These are phyloP conservation scores for Acrobasis suavella DNA, from an alignment of 2,888 invertebrate species.

Conservation along the genomic window DNA sequence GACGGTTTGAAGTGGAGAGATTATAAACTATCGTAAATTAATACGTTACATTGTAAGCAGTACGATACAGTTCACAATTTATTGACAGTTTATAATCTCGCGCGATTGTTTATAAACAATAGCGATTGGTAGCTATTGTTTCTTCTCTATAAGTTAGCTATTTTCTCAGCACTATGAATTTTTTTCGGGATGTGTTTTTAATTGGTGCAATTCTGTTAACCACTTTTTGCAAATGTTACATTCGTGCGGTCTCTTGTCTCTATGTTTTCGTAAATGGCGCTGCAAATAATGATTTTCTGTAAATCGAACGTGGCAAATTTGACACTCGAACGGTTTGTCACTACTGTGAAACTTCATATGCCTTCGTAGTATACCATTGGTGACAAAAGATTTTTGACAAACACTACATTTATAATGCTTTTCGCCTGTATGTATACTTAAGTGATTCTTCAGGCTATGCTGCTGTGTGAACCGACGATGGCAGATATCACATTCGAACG, in stretches of 20 bases:
- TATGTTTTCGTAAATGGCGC: not conserved
- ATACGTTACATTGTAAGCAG: too few relatives aligned
- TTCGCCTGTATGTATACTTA: not conserved
- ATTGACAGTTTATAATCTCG: too few relatives aligned
- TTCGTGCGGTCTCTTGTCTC: not conserved
- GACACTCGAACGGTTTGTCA: not conserved
- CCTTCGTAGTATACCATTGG: not conserved
- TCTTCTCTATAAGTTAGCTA: too few relatives aligned
- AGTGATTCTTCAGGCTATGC: not conserved
- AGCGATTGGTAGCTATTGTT: too few relatives aligned
- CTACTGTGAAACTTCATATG: not conserved
- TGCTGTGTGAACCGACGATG: not conserved
- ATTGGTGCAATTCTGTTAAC: not conserved
- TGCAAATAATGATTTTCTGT: not conserved
- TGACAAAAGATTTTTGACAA: not conserved
- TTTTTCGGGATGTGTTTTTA: too few relatives aligned
- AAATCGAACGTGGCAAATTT: not conserved
- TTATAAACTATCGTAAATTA: too few relatives aligned
- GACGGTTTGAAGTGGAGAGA: too few relatives aligned
- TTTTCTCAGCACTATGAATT: too few relatives aligned
- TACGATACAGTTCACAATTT: too few relatives aligned
- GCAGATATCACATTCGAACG: not conserved
- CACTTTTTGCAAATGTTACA: not conserved
- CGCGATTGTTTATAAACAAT: too few relatives aligned
- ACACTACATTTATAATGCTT: not conserved